Conservation (phyloP, 2,113 vertebrate genomes). For the Campylorhamphus procurvoides region DNA sequence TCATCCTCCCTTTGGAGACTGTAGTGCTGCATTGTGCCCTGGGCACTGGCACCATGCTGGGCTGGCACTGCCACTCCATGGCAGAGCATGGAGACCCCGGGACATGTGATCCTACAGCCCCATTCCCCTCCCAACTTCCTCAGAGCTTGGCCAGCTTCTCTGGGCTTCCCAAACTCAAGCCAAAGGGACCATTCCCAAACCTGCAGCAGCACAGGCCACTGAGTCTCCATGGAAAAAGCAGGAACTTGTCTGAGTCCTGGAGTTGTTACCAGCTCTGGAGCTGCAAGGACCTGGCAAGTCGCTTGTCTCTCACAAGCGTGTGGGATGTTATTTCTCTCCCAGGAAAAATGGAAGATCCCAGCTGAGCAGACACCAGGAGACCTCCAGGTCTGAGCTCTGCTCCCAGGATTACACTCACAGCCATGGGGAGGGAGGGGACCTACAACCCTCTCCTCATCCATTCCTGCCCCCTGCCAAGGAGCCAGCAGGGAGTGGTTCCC, state of each 20-base stretch:
- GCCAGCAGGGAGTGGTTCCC: not conserved
- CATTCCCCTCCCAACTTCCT: not conserved
- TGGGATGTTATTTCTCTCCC: not conserved
- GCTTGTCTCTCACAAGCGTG: not conserved
- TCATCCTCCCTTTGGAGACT: fast-evolving
- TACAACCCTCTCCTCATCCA: not conserved
- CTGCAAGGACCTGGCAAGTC: not conserved
- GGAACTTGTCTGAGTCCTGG: not conserved
- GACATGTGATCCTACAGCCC: not conserved
- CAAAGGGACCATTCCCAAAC: not conserved
- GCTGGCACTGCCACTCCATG: not conserved
- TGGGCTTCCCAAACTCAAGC: not conserved
- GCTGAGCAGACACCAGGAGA: not conserved
- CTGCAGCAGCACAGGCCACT: too few relatives aligned
- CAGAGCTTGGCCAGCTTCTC: not conserved
- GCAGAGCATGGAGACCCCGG: fast-evolving
- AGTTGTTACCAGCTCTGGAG: not conserved
- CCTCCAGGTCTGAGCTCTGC: not conserved
- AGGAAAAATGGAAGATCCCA: not conserved
- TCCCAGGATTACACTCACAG: fast-evolving
- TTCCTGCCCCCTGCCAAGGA: not conserved
- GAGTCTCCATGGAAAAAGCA: not conserved
- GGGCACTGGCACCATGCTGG: not conserved
- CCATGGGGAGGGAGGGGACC: not conserved
- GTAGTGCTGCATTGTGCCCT: fast-evolving